These are phyloP conservation scores for Lepidurus apus DNA, from an alignment of 1,140 invertebrate species.

Conservation along the genomic window DNA sequence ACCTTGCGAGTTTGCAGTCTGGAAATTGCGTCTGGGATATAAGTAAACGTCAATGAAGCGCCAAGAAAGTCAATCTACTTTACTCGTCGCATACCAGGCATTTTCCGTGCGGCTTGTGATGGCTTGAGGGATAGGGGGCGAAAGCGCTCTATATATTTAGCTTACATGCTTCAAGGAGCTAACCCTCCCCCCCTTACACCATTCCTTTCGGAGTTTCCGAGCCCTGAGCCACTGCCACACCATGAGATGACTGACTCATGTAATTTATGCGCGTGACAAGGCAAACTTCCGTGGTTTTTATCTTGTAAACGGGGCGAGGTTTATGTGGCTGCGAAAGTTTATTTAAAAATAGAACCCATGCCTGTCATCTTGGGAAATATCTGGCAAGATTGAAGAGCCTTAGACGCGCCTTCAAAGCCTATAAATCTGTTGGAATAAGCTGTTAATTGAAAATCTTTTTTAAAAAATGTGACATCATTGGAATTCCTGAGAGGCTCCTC, in stretches of 20 bases:
- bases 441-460: neutral
- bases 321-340: neutral
- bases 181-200: neutral
- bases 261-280: conserved; percentile 8
- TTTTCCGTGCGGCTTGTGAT: neutral
- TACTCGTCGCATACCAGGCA: neutral
- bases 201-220: no score
- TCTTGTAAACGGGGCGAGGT: neutral
- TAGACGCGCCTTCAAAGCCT: neutral
- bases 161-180: neutral
- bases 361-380: conserved; percentile 15
- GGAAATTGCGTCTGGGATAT: neutral
- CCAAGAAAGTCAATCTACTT: conserved; percentile 22
- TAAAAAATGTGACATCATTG: neutral
- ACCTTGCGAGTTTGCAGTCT: neutral
- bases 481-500: no score
- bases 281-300: conserved; percentile 4
- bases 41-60: conserved; percentile 10
- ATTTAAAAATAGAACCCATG: conserved; percentile 13
- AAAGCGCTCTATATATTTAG: conserved; percentile 3
- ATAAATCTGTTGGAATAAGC: conserved; percentile 7
- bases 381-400: neutral
- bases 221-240: neutral
- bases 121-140: neutral
- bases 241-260: neutral